A percentile compares a stretch with the other conserved stretches of the same genome.
Evolutionary conservation across 2,888 invertebrate genomes (phyloP).

Genomic region (Ptychoptera albimana): DNA sequence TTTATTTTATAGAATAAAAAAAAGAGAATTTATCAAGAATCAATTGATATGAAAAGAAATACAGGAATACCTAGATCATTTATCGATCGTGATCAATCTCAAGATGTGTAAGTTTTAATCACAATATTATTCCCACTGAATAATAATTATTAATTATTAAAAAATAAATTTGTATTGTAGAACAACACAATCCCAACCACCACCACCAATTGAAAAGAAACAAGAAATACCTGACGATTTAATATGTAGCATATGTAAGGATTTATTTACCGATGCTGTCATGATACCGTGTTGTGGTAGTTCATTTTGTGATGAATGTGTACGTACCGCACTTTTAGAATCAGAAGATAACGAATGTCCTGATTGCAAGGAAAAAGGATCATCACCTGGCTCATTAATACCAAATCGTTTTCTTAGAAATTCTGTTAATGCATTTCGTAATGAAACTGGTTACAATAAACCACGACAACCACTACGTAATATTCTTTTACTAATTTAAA

Average conservation of each 20-base stretch:
- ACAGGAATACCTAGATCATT: conserved; percentile 96
- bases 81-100: conserved; percentile 67
- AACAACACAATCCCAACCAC: conserved; percentile 18
- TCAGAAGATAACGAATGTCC: conserved; percentile 93
- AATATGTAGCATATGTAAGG: conserved; percentile 81
- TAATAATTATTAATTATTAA: background rate
- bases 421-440: conserved; percentile 78
- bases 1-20: too few relatives aligned
- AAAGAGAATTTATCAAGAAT: conserved; percentile 22
- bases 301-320: conserved; percentile 97
- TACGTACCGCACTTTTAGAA: conserved; percentile 66
- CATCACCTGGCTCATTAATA: conserved; percentile 82
- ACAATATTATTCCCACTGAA: background rate
- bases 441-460: conserved; percentile 76
- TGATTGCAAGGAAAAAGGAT: conserved; percentile 81
- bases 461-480: conserved; percentile 12
- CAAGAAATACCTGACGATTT: conserved; percentile 81
- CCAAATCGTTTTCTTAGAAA: conserved; percentile 83
- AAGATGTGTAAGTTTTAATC: conserved; percentile 44
- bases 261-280: conserved; percentile 86
- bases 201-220: conserved; percentile 30
- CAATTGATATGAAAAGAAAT: conserved; percentile 72
- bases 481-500: too few relatives aligned
- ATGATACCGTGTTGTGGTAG: conserved; percentile 97
- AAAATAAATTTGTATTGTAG: background rate